Conservation (phyloP, 2,113 vertebrate genomes). For the Lepidiolamprologus cunningtoni region DNA sequence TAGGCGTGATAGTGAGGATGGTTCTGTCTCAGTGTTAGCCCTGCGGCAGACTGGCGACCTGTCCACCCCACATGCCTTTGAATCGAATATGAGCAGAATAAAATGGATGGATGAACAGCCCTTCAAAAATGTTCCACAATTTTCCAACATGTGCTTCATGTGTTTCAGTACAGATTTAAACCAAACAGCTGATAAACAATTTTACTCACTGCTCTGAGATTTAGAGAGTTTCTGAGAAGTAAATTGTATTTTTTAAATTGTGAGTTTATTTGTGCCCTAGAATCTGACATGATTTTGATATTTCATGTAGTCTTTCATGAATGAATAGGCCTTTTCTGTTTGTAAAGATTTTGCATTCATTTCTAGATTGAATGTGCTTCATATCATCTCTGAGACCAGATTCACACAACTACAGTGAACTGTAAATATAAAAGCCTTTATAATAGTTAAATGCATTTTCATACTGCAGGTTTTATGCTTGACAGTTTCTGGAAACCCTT, state of each 20-base stretch:
- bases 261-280: neutral
- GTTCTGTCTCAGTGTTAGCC: neutral
- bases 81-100: fast-evolving
- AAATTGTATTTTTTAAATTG: neutral
- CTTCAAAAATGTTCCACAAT: neutral
- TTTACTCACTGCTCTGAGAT: neutral
- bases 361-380: neutral
- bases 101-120: neutral
- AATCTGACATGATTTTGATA: neutral
- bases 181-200: neutral
- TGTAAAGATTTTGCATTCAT: neutral
- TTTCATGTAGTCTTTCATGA: neutral
- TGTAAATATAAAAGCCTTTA: neutral
- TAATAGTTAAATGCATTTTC: neutral
- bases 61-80: fast-evolving
- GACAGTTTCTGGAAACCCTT: neutral
- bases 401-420: fast-evolving
- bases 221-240: neutral
- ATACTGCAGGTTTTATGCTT: neutral
- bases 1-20: neutral
- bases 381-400: neutral
- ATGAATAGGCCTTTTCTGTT: neutral
- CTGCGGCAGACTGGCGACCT: neutral
- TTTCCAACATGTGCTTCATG: neutral
- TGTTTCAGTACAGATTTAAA: neutral